phyloP scores from a whole-genome alignment of 2,113 vertebrate genomes.

The Podarcis muralis region DNA sequence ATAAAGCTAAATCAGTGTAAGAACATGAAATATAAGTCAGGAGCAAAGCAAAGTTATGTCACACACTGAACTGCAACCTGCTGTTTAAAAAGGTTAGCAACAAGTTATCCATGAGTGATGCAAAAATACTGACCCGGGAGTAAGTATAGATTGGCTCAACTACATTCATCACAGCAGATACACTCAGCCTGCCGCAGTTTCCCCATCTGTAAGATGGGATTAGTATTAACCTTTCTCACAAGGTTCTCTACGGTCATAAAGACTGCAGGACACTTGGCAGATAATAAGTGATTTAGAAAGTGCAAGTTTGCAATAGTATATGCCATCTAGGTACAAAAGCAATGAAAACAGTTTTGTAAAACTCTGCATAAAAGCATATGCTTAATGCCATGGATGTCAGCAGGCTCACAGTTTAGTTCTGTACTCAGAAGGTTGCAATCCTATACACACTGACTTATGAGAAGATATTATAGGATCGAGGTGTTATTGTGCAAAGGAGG shows the following conservation, averaged over 20 bases:
- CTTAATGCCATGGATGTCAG: background rate
- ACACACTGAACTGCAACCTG: conserved; percentile 48
- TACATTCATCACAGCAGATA: background rate
- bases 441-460: background rate
- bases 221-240: background rate
- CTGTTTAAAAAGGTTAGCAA: conserved; percentile 57
- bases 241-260: background rate
- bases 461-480: background rate
- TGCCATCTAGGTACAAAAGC: conserved; percentile 8
- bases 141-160: conserved; percentile 28
- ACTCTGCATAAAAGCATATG: background rate
- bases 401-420: background rate
- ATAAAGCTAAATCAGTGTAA: conserved; percentile 74
- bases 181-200: background rate
- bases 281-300: background rate
- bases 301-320: background rate
- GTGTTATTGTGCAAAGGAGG: background rate
- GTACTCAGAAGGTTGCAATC: background rate
- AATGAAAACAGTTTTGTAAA: conserved; percentile 5
- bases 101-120: conserved; percentile 55
- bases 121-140: conserved; percentile 34
- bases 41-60: conserved; percentile 63
- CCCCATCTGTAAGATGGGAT: background rate
- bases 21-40: conserved; percentile 46
- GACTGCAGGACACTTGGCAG: background rate